Evolutionary conservation across 2,797 vertebrate species (phyloP).

Genomic region (Amphiprion clarkii): DNA sequence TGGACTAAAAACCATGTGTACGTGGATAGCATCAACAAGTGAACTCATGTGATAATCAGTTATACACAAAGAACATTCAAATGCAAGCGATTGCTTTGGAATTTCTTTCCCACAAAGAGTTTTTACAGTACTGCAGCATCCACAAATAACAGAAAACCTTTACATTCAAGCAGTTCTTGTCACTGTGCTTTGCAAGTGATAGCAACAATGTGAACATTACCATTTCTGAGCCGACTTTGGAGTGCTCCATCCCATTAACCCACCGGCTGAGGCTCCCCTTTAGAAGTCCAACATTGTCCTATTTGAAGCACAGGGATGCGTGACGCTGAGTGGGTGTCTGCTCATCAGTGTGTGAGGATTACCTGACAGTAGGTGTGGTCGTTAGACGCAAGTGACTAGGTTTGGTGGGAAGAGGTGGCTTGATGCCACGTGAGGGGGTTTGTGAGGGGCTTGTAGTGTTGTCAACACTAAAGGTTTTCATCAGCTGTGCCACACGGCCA

Average conservation of each 20-base stretch:
- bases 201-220: conserved; percentile 34
- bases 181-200: conserved; percentile 56
- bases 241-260: conserved; percentile 27
- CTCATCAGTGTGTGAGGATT: conserved; percentile 53
- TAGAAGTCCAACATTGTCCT: conserved; percentile 30
- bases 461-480: conserved; percentile 81
- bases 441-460: conserved; percentile 33
- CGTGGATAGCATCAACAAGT: conserved; percentile 44
- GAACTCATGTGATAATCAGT: conserved; percentile 48
- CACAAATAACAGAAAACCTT: conserved; percentile 37
- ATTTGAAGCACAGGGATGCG: conserved; percentile 7
- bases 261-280: conserved; percentile 18
- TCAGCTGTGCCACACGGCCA: conserved; percentile 85
- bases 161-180: conserved; percentile 72
- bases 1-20: conserved; percentile 17
- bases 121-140: conserved; percentile 70
- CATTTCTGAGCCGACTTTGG: conserved; percentile 37
- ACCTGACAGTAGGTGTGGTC: conserved; percentile 82
- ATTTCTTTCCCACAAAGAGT: conserved; percentile 44
- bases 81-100: conserved; percentile 59
- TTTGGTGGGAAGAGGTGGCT: conserved; percentile 83
- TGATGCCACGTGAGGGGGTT: conserved; percentile 58
- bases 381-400: conserved; percentile 79
- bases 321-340: conserved; percentile 24
- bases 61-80: conserved; percentile 38